Evolutionary conservation across 2,888 invertebrate species (phyloP), one percentile per base, ranked within the genome.

Genomic region (Yponomeuta plumbellus): DNA sequence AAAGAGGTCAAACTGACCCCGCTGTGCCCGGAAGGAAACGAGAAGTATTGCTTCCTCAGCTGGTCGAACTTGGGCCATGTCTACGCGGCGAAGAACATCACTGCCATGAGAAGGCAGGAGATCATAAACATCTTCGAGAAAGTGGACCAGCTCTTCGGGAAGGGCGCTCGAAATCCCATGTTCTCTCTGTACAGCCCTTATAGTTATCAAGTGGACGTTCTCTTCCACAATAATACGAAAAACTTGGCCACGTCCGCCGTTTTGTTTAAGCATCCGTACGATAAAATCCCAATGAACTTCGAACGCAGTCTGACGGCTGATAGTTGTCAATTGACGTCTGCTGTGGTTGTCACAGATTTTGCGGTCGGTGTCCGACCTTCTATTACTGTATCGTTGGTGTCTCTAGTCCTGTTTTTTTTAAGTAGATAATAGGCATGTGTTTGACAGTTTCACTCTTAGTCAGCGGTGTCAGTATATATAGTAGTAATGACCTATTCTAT

Each of bases 181-280:
- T 95, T 96, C 73, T 93, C 94, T 0, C 88, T 96, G 84, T 96
- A 94, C 70, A 95, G 95, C 0, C 81, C 92, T 0, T 96, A 93
- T 73, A 94, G 96, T 71, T 93, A 92, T 57, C 81, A 92, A 69
- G 84, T 84, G 23, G 91, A 95, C 75, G 84, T 96, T 0, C 82
- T 96, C 57, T 96, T 96, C 75, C 93, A 93, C 69, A 93, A 93
- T 74, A 89, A 85, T 11, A 93, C 93, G 0, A 84, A 79, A 69
- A 78, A 67, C 64, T 72, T 92, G 44, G 79, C 78, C 0, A 82
- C 86, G 0, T 75, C 77, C 11, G 72, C 72, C 6, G 78, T 84
- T 66, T 77, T 89, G 26, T 71, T 73, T 59, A 81, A 72, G 61
- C 81, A 86, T 69, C 88, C 89, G 0, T 90, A 84, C 61, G 72